A percentile compares a stretch with the other conserved stretches of the same genome.
These are phyloP conservation scores for Flabesymbios commensalis DNA, from an alignment of 2,888 invertebrate genomes.

Conservation along the genomic window DNA sequence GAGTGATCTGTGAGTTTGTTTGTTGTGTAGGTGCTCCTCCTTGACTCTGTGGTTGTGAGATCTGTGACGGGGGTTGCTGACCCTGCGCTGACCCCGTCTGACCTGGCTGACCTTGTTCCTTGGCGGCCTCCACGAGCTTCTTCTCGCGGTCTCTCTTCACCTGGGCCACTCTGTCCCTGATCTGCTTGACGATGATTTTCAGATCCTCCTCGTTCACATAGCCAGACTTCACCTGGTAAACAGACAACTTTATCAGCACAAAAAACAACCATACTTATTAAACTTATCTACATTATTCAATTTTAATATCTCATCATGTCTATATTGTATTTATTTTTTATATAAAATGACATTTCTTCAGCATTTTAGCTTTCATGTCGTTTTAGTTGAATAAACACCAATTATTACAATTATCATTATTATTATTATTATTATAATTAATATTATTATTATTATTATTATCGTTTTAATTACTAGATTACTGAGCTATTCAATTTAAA, in stretches of 20 bases:
- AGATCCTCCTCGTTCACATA: slow-evolving; percentile 95
- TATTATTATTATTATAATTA: background rate
- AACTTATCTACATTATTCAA: background rate
- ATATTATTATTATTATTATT: background rate
- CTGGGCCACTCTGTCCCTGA: slow-evolving; percentile 83
- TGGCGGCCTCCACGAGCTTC: slow-evolving; percentile 30
- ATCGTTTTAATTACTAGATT: background rate
- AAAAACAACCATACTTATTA: too few species aligned
- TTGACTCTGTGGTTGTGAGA: background rate
- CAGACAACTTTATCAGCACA: background rate
- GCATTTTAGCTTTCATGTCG: too few species aligned
- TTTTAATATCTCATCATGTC: too few species aligned
- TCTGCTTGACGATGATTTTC: slow-evolving; percentile 84
- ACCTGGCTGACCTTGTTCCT: background rate
- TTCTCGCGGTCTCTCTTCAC: slow-evolving; percentile 71
- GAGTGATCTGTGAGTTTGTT: background rate
- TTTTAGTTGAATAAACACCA: too few species aligned
- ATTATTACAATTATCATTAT: too few species aligned
- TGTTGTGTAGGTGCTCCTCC: slow-evolving; percentile 2
- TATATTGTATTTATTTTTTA: too few species aligned
- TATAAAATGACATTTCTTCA: too few species aligned
- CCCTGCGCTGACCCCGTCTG: background rate
- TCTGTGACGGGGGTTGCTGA: background rate
- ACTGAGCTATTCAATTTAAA: too few species aligned
- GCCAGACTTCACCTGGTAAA: slow-evolving; percentile 85